These are phyloP conservation scores for Clarias pachynema DNA, from an alignment of 2,797 vertebrate species.

Conservation along the genomic window DNA sequence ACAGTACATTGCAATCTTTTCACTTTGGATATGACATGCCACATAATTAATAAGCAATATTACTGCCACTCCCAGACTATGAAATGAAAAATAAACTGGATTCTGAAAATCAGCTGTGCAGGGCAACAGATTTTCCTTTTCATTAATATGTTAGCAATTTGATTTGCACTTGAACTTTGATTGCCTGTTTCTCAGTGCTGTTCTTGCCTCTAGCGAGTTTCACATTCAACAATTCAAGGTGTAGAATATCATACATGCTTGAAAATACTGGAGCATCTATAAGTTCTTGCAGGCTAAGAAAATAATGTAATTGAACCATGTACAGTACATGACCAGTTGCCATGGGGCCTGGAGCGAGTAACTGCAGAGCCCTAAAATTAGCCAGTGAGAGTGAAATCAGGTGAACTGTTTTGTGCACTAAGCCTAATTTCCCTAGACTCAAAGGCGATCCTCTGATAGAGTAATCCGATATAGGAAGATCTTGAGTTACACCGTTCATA, in stretches of 20 bases:
- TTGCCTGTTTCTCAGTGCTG: background rate
- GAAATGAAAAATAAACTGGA: background rate
- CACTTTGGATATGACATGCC: background rate
- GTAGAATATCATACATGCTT: background rate
- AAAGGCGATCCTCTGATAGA: background rate
- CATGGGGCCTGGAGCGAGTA: background rate
- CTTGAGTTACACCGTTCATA: background rate
- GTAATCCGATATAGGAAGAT: background rate
- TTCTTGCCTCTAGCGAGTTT: background rate
- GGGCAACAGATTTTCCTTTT: background rate
- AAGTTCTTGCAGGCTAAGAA: background rate
- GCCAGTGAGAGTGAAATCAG: background rate
- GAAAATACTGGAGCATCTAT: background rate
- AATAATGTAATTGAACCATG: background rate
- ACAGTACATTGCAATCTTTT: background rate
- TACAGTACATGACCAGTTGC: background rate
- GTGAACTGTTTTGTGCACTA: constrained; percentile 8
- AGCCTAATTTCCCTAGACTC: background rate
- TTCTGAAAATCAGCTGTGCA: background rate
- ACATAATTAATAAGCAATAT: background rate
- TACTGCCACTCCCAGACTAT: background rate
- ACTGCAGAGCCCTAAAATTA: background rate
- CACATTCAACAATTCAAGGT: background rate
- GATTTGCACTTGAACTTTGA: background rate
- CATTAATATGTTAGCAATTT: background rate